Percentiles rank a stretch among this genome's conserved stretches.
Evolutionary conservation across 1,140 invertebrate species (phyloP).

Genomic region (Diachasmimorpha longicaudata): DNA sequence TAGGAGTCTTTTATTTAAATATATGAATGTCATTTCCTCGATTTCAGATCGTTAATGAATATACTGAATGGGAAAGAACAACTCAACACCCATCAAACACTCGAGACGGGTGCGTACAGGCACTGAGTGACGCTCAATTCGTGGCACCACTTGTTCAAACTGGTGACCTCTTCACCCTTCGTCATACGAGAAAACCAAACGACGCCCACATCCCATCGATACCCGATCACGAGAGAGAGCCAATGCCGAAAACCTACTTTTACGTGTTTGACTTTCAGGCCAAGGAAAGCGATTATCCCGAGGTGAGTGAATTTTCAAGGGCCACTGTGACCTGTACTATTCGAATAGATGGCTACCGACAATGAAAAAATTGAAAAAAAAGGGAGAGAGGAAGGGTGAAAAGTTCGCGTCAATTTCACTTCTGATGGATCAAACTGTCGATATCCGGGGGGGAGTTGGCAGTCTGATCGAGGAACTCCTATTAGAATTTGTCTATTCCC

Average conservation of each 20-base stretch:
- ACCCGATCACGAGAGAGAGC: constrained; percentile 57
- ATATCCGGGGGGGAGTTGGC: neutral
- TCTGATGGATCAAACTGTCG: neutral
- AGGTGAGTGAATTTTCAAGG: constrained; percentile 64
- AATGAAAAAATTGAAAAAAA: neutral
- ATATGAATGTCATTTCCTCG: too few relatives aligned
- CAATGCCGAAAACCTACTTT: constrained; percentile 78
- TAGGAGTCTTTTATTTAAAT: too few relatives aligned
- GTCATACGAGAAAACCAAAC: constrained; percentile 54
- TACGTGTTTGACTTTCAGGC: constrained; percentile 94
- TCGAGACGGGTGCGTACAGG: constrained; percentile 88
- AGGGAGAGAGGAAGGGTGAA: neutral
- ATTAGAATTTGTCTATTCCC: neutral
- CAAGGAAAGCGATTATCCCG: constrained; percentile 88
- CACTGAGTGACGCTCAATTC: constrained; percentile 91
- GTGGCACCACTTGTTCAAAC: constrained; percentile 85
- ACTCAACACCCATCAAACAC: constrained; percentile 91
- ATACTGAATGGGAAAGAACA: constrained; percentile 95
- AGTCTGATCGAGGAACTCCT: neutral
- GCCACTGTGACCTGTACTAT: neutral
- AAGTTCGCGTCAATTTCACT: neutral
- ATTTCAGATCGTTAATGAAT: constrained; percentile 85
- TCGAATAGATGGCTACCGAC: neutral
- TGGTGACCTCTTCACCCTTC: constrained; percentile 75
- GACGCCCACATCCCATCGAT: constrained; percentile 48